Evolutionary conservation across 2,113 vertebrate genomes (phyloP), one percentile per base, ranked within the genome.

Genomic region (Pseudonaja textilis): DNA sequence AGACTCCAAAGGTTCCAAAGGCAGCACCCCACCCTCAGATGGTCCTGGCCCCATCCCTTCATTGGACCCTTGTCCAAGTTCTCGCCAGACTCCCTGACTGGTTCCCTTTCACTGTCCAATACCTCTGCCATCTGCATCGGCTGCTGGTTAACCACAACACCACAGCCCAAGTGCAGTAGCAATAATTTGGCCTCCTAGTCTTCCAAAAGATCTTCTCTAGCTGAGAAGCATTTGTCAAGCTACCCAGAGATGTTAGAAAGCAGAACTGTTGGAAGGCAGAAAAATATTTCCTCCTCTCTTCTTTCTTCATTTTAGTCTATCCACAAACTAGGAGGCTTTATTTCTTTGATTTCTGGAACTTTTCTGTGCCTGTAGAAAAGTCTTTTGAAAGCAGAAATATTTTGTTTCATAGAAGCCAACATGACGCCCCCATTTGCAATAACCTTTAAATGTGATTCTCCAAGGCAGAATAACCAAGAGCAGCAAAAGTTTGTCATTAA

Each of bases 401-500:
- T 93, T 90, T 93, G 39, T 50, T 86, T 93, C 74, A 61, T 61
- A 45, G 74, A 61, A 90, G 52, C 74, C 85, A 90, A 87, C 8
- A 22, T 54, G 56, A 86, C 7, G 42, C 50, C 34, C 42, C 39
- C 45, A 86, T 90, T 86, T 47, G 25, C 8, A 23, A 47, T 90
- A 86, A 93, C 74, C 92, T 93, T 93, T 93, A 93, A 50, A 90
- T 93, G 59, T 56, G 47, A 90, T 81, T 86, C 59, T 93, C 74
- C 57, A 26, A 86, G 74, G 90, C 86, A 93, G 85, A 93, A 90
- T 86, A 93, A 90, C 74, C 90, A 56, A 64, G 85, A 89, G 45
- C 55, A 52, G 7, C n/a, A 81, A 81, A 81, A 61, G 50, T 56
- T 90, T 87, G 85, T 95, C 91, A 93, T 91, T 59, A 34, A 34